Conservation (phyloP, 2,797 vertebrate genomes). For the Fundulus diaphanus region DNA sequence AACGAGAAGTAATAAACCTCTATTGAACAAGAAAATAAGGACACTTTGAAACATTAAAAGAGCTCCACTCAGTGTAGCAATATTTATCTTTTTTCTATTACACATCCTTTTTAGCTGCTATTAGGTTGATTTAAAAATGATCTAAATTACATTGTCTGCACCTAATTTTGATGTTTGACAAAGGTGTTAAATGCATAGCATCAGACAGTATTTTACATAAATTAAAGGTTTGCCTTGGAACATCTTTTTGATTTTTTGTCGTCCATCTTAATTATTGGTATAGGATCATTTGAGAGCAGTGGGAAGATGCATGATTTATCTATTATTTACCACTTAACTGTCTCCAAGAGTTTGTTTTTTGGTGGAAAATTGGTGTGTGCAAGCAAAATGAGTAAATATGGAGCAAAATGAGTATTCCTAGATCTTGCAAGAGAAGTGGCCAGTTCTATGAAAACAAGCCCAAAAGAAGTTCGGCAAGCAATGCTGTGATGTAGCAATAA, state of each 20-base stretch:
- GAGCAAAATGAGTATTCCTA: too few relatives aligned
- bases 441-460: too few relatives aligned
- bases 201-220: background rate
- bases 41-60: conserved; percentile 7
- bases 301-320: background rate
- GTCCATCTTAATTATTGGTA: background rate
- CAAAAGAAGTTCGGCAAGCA: too few relatives aligned
- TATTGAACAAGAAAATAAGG: conserved; percentile 36
- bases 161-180: background rate
- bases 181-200: background rate
- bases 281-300: background rate
- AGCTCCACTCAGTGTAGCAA: background rate
- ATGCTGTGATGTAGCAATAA: too few relatives aligned
- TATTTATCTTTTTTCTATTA: background rate
- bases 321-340: background rate
- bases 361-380: background rate
- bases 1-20: conserved; percentile 39
- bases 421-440: too few relatives aligned
- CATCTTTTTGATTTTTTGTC: background rate
- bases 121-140: background rate
- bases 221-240: background rate
- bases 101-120: background rate
- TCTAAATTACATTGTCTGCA: background rate
- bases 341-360: background rate
- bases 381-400: background rate